These are phyloP conservation scores for Elymnias hypermnestra DNA, from an alignment of 1,140 invertebrate genomes.

Conservation along the genomic window DNA sequence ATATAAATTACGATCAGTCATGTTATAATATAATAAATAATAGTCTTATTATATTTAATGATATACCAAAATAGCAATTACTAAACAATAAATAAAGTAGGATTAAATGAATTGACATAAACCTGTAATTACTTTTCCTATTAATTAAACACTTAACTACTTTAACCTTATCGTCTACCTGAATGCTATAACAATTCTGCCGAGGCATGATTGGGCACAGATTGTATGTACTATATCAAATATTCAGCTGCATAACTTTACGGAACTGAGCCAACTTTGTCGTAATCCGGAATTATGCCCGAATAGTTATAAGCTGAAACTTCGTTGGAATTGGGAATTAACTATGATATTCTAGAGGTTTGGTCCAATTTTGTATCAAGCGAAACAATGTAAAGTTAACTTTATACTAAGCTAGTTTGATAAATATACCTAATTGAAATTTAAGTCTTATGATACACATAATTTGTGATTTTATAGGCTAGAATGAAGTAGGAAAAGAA, in stretches of 20 bases:
- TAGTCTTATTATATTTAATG: too few species aligned
- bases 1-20: too few species aligned
- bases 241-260: slow-evolving; percentile 4
- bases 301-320: slow-evolving; percentile 6
- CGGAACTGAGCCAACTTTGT: slow-evolving; percentile 1
- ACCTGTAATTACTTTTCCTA: too few species aligned
- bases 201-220: not conserved
- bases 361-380: not conserved
- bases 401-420: not conserved
- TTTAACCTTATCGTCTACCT: not conserved
- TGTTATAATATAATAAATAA: too few species aligned
- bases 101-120: too few species aligned
- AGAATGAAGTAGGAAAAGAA: too few species aligned
- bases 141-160: too few species aligned
- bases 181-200: not conserved
- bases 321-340: slow-evolving; percentile 2
- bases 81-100: too few species aligned
- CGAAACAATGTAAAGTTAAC: not conserved
- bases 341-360: slow-evolving; percentile 5
- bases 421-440: not conserved
- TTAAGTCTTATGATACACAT: too few species aligned
- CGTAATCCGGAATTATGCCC: slow-evolving; percentile 7
- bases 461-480: too few species aligned
- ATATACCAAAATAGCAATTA: too few species aligned
- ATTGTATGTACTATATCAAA: slow-evolving; percentile 4